Evolutionary conservation across 2,113 vertebrate genomes (phyloP).

Genomic region (Eolophus roseicapilla): DNA sequence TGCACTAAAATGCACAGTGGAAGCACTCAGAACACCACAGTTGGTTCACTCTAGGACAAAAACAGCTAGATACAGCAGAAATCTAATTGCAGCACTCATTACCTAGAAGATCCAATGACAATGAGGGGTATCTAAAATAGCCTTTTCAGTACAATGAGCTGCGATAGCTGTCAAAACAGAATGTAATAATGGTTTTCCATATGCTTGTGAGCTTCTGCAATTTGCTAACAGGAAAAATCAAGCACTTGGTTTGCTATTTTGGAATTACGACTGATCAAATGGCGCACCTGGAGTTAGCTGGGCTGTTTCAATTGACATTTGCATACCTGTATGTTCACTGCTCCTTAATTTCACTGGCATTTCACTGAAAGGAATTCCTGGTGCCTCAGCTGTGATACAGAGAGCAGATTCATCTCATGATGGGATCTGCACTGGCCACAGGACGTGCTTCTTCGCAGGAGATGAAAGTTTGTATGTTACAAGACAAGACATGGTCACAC

Average conservation of each 20-base stretch:
- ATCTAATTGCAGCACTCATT: neutral
- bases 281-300: neutral
- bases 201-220: neutral
- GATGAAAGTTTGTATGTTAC: neutral
- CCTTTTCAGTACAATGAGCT: neutral
- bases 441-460: fast-evolving
- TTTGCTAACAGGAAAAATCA: neutral
- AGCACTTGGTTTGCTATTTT: neutral
- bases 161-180: neutral
- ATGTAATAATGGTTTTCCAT: neutral
- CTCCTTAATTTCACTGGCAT: neutral
- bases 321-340: neutral
- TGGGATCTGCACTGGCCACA: neutral
- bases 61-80: neutral
- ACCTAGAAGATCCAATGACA: neutral
- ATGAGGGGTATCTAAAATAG: neutral
- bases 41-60: neutral
- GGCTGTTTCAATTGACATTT: neutral
- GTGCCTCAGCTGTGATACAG: neutral
- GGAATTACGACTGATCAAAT: neutral
- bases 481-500: neutral
- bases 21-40: neutral
- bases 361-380: neutral
- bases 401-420: neutral
- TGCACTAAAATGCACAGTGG: neutral